Conservation (phyloP, 2,888 invertebrate genomes). For the Leptinotarsa peninsularis region DNA sequence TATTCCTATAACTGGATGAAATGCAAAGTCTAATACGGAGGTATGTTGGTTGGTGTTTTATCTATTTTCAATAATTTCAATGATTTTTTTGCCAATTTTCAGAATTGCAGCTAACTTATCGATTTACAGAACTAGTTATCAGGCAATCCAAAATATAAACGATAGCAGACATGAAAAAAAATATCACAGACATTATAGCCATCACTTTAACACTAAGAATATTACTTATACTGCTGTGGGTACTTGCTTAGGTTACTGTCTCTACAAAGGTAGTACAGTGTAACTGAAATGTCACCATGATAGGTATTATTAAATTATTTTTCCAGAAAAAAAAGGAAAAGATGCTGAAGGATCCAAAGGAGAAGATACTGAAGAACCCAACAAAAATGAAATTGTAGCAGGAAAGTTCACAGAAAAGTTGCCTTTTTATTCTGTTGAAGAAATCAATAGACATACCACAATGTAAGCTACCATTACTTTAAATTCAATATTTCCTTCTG, state of each 20-base stretch:
- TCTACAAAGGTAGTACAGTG: too few species aligned
- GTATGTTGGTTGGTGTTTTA: background rate
- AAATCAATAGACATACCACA: conserved; percentile 80
- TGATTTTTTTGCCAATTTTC: background rate
- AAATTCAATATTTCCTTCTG: conserved; percentile 5
- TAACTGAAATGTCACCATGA: too few species aligned
- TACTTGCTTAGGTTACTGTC: conserved; percentile 3
- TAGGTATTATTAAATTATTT: too few species aligned
- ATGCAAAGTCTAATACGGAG: background rate
- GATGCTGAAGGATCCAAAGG: too few species aligned
- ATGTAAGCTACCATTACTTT: conserved; percentile 59
- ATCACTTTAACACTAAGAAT: background rate
- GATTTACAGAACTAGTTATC: conserved; percentile 1
- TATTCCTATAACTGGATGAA: background rate
- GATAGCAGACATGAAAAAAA: conserved; percentile 4
- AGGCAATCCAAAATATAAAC: background rate
- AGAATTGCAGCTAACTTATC: background rate
- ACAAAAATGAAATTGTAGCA: conserved; percentile 26
- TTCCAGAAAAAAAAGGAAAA: too few species aligned
- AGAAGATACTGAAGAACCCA: too few species aligned
- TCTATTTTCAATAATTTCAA: too few species aligned
- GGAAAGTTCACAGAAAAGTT: conserved; percentile 66
- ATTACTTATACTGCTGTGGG: background rate
- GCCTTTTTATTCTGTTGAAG: conserved; percentile 76
- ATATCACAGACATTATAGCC: background rate